Base-by-base conservation (phyloP, 1,140 invertebrate species). In the Polypedilum pembai region DNA sequence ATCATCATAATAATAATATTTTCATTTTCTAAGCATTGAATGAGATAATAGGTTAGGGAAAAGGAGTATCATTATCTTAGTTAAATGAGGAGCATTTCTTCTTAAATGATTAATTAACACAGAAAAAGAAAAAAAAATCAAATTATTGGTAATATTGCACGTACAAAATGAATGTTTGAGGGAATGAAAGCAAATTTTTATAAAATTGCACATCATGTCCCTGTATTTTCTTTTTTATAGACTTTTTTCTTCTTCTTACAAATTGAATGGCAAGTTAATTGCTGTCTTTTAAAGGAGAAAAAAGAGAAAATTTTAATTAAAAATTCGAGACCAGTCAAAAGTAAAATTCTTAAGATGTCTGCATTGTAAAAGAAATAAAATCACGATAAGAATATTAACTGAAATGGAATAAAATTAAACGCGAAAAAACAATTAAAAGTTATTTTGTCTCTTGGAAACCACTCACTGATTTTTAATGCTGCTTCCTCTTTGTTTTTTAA, bases 341-440 rank as follows among this genome's bases (percentile, higher is more conserved):
- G 45, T 12, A 56, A 20, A 69, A 18, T 8, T 69, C 17, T 21
- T 21, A 69, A 21, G 20, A 69, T 20, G 65, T 69, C 65, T 69
- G 65, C 15, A 69, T n/a, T 10, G 0, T 10, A 10, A 18, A 69
- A 21, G 17, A 69, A 18, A 20, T 8, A 69, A 69, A 69, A 69
- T 69, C 65, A 69, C 65, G 65, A 69, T 69, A 69, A 21, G 65
- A 69, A 69, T 69, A 69, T 69, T 69, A 18, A 56, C 17, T 15
- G n/a, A 56, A 56, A 45, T 45, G 17, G 17, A 66, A 20, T 17
- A 8, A 56, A 56, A 56, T 56, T 12, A 20, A 69, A 69, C 5
- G 17, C 65, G 17, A n/a, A 21, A 21, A 21, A 18, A 18, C 65
- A 69, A 69, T 69, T 69, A 69, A 69, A 21, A 69, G 7, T 18